These are phyloP conservation scores for Patiria pectinifera DNA, from an alignment of 53 echinoderm and acorn worm genomes.

Conservation along the genomic window DNA sequence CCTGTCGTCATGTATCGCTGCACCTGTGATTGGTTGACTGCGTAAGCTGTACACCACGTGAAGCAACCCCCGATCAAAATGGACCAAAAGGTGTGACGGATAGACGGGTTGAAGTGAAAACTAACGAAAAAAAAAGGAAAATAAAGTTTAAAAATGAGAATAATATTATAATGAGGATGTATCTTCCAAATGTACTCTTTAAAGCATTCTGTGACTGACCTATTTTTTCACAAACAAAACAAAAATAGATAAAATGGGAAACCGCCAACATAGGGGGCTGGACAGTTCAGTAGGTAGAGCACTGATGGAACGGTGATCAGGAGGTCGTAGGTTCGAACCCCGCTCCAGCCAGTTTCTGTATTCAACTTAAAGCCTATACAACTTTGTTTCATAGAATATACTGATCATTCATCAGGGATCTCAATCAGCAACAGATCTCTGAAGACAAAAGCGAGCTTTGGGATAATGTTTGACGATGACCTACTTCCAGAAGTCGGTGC, in stretches of 20 bases:
- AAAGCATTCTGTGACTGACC: no score
- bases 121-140: slow-evolving; percentile 13
- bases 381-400: no score
- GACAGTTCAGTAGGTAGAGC: no score
- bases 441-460: neutral
- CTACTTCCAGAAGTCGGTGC: slow-evolving; percentile 87
- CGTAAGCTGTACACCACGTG: slow-evolving; percentile 77
- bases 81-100: slow-evolving; percentile 90
- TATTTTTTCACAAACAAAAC: no score
- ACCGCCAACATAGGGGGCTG: no score
- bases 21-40: slow-evolving; percentile 90
- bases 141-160: neutral
- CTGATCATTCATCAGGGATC: no score
- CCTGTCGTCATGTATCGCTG: slow-evolving; percentile 85
- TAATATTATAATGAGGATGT: neutral
- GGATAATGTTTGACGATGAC: neutral
- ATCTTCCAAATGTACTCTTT: neutral
- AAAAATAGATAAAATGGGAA: no score
- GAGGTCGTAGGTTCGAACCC: no score
- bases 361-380: no score
- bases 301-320: no score
- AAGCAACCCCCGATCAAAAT: slow-evolving; percentile 84
- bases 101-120: slow-evolving; percentile 75
- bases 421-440: no score
- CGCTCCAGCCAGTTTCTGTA: no score